Percentiles rank a stretch among this genome's conserved stretches.
phyloP scores from a whole-genome alignment of 2,888 invertebrate genomes.

The Sarcophaga rosellei region DNA sequence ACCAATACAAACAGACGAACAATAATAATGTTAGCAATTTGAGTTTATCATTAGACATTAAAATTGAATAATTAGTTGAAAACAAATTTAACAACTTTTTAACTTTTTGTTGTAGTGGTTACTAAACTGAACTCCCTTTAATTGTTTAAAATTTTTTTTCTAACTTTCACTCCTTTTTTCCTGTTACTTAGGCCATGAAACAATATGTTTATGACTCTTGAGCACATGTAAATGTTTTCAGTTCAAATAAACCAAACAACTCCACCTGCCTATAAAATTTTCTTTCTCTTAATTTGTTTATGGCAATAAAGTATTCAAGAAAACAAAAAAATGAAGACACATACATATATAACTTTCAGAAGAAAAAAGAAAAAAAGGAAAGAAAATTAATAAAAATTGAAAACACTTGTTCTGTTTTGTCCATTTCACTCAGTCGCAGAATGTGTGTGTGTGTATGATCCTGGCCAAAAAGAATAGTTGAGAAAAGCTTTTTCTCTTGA shows the following conservation, averaged over 20 bases:
- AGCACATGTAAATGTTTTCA: slow-evolving; percentile 39
- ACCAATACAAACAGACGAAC: neutral
- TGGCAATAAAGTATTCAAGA: slow-evolving; percentile 11
- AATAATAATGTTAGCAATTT: neutral
- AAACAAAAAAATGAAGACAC: neutral
- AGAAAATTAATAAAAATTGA: slow-evolving; percentile 31
- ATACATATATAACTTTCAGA: neutral
- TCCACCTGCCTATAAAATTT: slow-evolving; percentile 51
- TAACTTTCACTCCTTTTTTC: neutral
- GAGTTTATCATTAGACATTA: slow-evolving; percentile 41
- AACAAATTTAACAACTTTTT: slow-evolving; percentile 58
- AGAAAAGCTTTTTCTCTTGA: slow-evolving; percentile 43
- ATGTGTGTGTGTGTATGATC: slow-evolving; percentile 12
- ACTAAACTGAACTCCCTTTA: slow-evolving; percentile 26
- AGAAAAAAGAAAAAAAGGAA: slow-evolving; percentile 23
- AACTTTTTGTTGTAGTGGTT: neutral
- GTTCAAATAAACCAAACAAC: slow-evolving; percentile 9
- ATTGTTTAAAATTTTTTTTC: slow-evolving; percentile 9
- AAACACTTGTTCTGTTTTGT: slow-evolving; percentile 37
- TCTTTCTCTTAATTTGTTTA: neutral
- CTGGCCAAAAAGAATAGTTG: slow-evolving; percentile 16
- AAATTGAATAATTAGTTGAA: slow-evolving; percentile 62
- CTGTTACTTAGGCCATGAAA: neutral
- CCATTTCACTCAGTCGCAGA: slow-evolving; percentile 22
- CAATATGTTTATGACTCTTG: slow-evolving; percentile 18